Conservation (phyloP, 2,888 invertebrate species). For the Cheilosia scutellata region DNA sequence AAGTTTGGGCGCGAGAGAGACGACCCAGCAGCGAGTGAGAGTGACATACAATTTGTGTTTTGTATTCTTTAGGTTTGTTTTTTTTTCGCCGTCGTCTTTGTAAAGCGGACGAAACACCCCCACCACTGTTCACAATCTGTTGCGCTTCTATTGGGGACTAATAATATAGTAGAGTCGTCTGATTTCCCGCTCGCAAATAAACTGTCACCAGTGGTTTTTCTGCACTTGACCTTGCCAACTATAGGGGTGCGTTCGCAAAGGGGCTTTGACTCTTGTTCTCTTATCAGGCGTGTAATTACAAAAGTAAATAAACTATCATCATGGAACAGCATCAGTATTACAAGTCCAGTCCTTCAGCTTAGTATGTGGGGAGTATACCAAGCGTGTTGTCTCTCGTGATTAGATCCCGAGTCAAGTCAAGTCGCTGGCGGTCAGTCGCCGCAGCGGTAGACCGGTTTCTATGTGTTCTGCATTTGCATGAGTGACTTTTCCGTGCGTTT, state of each 20-base stretch:
- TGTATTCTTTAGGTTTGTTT: slow-evolving; percentile 34
- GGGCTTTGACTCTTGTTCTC: slow-evolving; percentile 17
- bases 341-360: neutral
- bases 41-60: slow-evolving; percentile 57
- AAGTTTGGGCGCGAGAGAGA: slow-evolving; percentile 72
- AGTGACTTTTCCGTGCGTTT: slow-evolving; percentile 68
- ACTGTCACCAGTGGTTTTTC: slow-evolving; percentile 12
- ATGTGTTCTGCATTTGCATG: slow-evolving; percentile 71
- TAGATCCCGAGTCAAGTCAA: slow-evolving; percentile 29
- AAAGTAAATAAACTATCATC: neutral
- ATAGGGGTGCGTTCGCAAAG: slow-evolving; percentile 5
- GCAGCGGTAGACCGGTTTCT: slow-evolving; percentile 62
- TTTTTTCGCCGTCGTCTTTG: slow-evolving; percentile 42
- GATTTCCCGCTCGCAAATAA: slow-evolving; percentile 12
- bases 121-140: slow-evolving; percentile 52
- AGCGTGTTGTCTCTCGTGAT: slow-evolving; percentile 49
- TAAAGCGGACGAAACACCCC: slow-evolving; percentile 41
- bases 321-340: slow-evolving; percentile 4
- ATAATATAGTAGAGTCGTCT: slow-evolving; percentile 10
- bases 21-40: slow-evolving; percentile 56
- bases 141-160: slow-evolving; percentile 40
- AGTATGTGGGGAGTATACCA: slow-evolving; percentile 4
- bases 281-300: neutral
- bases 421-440: slow-evolving; percentile 8
- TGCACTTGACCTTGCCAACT: slow-evolving; percentile 45